A percentile compares a stretch with the other conserved stretches of the same genome.
Evolutionary conservation across 2,888 invertebrate species (phyloP).

Genomic region (Auanema freiburgensis): DNA sequence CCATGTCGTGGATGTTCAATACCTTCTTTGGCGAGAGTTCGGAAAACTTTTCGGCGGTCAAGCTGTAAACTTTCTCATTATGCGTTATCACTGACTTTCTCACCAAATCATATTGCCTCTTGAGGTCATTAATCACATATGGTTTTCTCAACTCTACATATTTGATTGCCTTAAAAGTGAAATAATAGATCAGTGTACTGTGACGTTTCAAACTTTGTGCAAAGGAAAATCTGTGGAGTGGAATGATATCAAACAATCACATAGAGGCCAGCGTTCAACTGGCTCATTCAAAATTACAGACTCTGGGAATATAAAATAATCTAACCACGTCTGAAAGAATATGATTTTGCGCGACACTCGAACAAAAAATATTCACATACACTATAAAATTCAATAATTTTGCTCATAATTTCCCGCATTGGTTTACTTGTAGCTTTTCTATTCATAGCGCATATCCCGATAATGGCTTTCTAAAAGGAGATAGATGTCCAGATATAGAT

Average conservation of each 20-base stretch:
- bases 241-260: slow-evolving; percentile 90
- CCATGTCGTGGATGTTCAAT: slow-evolving; percentile 97
- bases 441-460: slow-evolving; percentile 96
- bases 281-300: slow-evolving; percentile 91
- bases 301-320: slow-evolving; percentile 84
- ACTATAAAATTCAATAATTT: slow-evolving; percentile 82
- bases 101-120: slow-evolving; percentile 96
- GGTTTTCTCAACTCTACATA: slow-evolving; percentile 91
- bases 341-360: slow-evolving; percentile 3
- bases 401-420: slow-evolving; percentile 95
- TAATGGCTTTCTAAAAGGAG: slow-evolving; percentile 68
- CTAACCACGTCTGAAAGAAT: slow-evolving; percentile 54
- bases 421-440: slow-evolving; percentile 99
- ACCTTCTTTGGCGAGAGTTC: slow-evolving; percentile 87
- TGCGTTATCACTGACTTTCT: slow-evolving; percentile 1
- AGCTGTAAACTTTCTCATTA: slow-evolving; percentile 60
- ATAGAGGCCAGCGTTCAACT: slow-evolving; percentile 95
- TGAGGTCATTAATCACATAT: slow-evolving; percentile 95
- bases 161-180: slow-evolving; percentile 75
- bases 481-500: too few relatives aligned
- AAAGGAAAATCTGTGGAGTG: slow-evolving; percentile 79
- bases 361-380: slow-evolving; percentile 25
- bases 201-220: slow-evolving; percentile 68
- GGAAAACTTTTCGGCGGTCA: slow-evolving; percentile 83
- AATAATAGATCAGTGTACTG: background rate